These are phyloP conservation scores for Xenopus petersii DNA, from an alignment of 2,797 vertebrate genomes.

Conservation along the genomic window DNA sequence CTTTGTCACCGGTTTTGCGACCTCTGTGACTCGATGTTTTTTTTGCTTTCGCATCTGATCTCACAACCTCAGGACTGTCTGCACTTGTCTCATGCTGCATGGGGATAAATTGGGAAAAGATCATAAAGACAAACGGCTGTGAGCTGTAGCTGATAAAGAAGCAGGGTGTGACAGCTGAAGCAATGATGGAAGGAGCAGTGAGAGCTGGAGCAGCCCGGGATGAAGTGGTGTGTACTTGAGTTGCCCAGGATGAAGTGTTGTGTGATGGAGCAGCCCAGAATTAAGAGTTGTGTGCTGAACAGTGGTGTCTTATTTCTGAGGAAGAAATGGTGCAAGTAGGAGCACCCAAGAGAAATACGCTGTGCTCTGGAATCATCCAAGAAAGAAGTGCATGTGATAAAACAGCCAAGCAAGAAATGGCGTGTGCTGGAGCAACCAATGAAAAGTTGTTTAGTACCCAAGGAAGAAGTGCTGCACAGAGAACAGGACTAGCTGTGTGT, in stretches of 20 bases:
- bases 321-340: background rate
- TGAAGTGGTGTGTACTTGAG: background rate
- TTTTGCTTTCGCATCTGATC: slow-evolving; percentile 75
- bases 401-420: background rate
- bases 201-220: background rate
- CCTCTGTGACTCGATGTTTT: slow-evolving; percentile 81
- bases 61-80: slow-evolving; percentile 67
- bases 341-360: no score
- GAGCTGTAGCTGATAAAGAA: background rate
- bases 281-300: background rate
- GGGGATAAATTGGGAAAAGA: slow-evolving; percentile 15
- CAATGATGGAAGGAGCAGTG: slow-evolving; percentile 14
- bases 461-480: no score
- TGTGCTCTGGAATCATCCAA: no score
- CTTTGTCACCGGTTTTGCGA: slow-evolving; percentile 82
- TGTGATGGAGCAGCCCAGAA: background rate
- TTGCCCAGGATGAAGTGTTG: background rate
- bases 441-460: background rate
- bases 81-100: slow-evolving; percentile 77
- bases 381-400: background rate
- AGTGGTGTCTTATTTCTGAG: background rate
- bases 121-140: background rate
- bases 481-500: no score
- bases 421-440: background rate
- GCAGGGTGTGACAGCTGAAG: no score